These are phyloP conservation scores for Campylomormyrus numenius DNA, from an alignment of 2,113 vertebrate species.

Conservation along the genomic window DNA sequence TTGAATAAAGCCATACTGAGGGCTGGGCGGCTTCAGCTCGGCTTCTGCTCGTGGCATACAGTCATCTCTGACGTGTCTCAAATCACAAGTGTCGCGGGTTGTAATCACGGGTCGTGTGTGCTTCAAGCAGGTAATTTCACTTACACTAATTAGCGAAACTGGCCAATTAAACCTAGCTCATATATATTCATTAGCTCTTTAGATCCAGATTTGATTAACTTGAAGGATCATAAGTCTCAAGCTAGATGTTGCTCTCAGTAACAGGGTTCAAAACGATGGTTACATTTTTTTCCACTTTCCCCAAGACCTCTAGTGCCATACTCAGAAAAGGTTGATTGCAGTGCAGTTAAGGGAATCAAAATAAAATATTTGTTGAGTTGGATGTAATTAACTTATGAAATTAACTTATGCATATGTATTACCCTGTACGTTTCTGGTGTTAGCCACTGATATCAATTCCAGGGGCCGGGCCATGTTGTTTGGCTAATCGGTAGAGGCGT, in stretches of 20 bases:
- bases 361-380: constrained; percentile 23
- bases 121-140: constrained; percentile 10
- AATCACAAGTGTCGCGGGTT: background rate
- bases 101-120: background rate
- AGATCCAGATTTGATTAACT: constrained; percentile 45
- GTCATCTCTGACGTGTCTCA: constrained; percentile 1
- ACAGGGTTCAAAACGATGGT: background rate
- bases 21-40: no score
- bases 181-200: constrained; percentile 52
- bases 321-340: constrained; percentile 16
- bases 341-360: constrained; percentile 24
- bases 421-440: constrained; percentile 5
- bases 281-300: background rate
- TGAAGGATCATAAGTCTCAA: constrained; percentile 25
- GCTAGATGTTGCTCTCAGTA: constrained; percentile 27
- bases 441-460: constrained; percentile 17
- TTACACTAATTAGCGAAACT: constrained; percentile 16
- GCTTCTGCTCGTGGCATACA: background rate
- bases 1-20: background rate
- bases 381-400: constrained; percentile 22
- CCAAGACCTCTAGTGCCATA: background rate
- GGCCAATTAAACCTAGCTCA: constrained; percentile 50
- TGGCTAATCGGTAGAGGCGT: constrained; percentile 16
- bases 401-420: constrained; percentile 19
- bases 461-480: background rate